Evolutionary conservation across 2,888 invertebrate genomes (phyloP).

Genomic region (Phyllotreta cruciferae): DNA sequence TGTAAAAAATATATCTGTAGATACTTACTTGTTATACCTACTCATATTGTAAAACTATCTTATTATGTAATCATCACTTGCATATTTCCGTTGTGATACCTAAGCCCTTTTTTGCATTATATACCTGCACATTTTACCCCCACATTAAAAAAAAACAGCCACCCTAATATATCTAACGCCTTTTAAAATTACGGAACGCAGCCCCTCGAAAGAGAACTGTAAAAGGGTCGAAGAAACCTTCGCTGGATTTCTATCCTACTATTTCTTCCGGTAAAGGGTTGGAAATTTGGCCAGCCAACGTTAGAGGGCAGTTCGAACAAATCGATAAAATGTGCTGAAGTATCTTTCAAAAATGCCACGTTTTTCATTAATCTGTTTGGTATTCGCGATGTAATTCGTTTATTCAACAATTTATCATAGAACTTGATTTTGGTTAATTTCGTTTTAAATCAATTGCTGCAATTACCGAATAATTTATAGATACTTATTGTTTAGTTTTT

Average conservation of each 20-base stretch:
- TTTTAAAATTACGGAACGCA: neutral
- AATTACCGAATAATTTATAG: too few relatives aligned
- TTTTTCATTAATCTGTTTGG: too few relatives aligned
- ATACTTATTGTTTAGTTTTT: too few relatives aligned
- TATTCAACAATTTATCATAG: too few relatives aligned
- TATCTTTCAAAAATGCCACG: too few relatives aligned
- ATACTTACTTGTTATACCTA: too few relatives aligned
- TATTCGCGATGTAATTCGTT: too few relatives aligned
- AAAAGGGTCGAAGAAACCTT: constrained; percentile 15
- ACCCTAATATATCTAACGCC: neutral
- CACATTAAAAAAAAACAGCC: constrained; percentile 17
- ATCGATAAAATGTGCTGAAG: constrained; percentile 10
- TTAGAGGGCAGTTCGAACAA: constrained; percentile 5
- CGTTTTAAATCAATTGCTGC: too few relatives aligned
- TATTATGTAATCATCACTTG: too few relatives aligned
- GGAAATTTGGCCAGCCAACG: neutral
- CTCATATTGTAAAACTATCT: too few relatives aligned
- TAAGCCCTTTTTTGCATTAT: constrained; percentile 6
- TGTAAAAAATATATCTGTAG: too few relatives aligned
- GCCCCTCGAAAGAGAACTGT: constrained; percentile 10
- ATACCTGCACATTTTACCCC: constrained; percentile 20
- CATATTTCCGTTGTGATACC: neutral
- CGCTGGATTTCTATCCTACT: neutral
- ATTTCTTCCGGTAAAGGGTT: constrained; percentile 2
- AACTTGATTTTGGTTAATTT: too few relatives aligned